Evolutionary conservation across 2,888 invertebrate species (phyloP).

Genomic region (Polydesmus complanatus): DNA sequence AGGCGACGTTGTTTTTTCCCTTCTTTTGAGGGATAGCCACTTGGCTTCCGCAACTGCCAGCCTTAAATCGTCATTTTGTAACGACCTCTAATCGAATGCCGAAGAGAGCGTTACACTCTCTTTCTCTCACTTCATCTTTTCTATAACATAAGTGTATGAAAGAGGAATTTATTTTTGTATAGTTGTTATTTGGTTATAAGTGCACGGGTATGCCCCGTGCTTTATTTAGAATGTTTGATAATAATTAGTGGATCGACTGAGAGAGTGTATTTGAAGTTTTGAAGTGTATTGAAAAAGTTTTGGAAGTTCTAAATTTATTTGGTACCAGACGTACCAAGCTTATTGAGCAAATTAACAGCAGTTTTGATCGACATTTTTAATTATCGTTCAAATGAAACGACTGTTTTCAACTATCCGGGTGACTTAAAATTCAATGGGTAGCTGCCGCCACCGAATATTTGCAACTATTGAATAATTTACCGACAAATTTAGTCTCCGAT

Average conservation of each 20-base stretch:
- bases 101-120: background rate
- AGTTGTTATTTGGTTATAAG: constrained; percentile 19
- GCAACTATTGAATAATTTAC: too few species aligned
- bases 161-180: constrained; percentile 21
- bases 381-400: too few species aligned
- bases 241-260: background rate
- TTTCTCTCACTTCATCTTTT: constrained; percentile 1
- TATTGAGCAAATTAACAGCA: too few species aligned
- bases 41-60: background rate
- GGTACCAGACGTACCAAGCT: too few species aligned
- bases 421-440: too few species aligned
- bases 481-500: too few species aligned
- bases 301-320: too few species aligned
- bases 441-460: too few species aligned
- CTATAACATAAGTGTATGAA: constrained; percentile 11
- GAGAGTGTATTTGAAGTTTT: background rate
- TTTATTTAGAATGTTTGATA: background rate
- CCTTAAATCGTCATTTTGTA: background rate
- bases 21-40: background rate
- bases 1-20: background rate
- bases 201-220: background rate
- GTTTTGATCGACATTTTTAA: too few species aligned
- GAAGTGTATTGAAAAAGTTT: too few species aligned
- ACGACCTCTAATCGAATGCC: background rate
- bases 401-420: too few species aligned